Base-by-base conservation (phyloP, 2,113 vertebrate species). In the Brachypodius melanocephalos region DNA sequence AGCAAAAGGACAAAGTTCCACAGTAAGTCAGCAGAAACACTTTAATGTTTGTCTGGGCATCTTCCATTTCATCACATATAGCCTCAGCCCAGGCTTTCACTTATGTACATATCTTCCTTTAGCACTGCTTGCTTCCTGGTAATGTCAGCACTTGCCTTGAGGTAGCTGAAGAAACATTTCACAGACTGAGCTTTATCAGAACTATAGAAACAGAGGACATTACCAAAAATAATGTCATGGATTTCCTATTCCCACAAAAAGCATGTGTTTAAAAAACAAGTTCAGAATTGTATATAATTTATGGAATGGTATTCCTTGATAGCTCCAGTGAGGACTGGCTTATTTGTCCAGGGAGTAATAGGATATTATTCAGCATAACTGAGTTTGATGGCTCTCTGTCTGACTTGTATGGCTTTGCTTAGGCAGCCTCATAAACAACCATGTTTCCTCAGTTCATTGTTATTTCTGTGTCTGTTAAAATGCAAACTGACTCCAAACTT, bases 351-450 rank as follows among this genome's bases (percentile, higher is more conserved):
- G 54, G 48, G 74, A 89, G 34, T 54, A 88, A 89, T 8, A 9
- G 42, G 67, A 62, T 89, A 88, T 87, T 93, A 88, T 46, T 94
- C 63, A 93, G 32, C 38, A 43, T 72, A 85, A 92, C 20, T 40
- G 73, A 77, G 38, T 90, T 86, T 88, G 85, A 82, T 88, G 71
- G 72, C 62, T 66, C 62, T 91, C 55, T 68, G 67, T 96, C 91
- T 88, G 77, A 69, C 38, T 88, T 14, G 13, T 52, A 66, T 11
- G 18, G n/a, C 38, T 95, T 85, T 89, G 81, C 69, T 91, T 45
- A 87, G 74, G 58, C 81, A 89, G 82, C 34, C 43, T 74, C 66
- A 66, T 43, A 85, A 87, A 75, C 46, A 65, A 62, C 19, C 28
- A 17, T 24, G 21, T 89, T 79, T 94, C 77, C 71, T 89, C 42